Base-by-base conservation (phyloP, 2,888 invertebrate species). In the Slavum lentiscoides region DNA sequence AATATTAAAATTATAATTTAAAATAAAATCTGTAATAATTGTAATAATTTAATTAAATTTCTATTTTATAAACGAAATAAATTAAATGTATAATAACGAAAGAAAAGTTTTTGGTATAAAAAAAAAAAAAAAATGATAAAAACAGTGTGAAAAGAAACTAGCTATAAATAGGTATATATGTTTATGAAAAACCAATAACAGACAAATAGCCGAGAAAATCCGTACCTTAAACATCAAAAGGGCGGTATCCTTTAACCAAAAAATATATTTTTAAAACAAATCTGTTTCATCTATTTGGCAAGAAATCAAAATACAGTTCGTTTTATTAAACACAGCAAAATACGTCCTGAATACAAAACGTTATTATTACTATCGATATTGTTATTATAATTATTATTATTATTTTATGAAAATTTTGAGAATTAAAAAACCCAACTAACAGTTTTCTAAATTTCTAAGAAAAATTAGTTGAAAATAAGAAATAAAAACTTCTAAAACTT, bases 261-360 rank as follows among this genome's bases (percentile, higher is more conserved):
- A 66, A 58, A 58, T n/a, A 6, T 74, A 37, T 55, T 37, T 74
- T 64, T 74, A 21, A 66, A 21, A 55, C 43, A 21, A 9, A 11
- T 55, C 74, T 64, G 17, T 6, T 74, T 66, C 53, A 39, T 55
- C 55, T 74, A 64, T 66, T 74, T 74, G 74, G 74, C 74, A 74
- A 55, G 55, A 64, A 74, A 74, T 74, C 74, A 74, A 30, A 30
- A 74, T 74, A 55, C 37, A 37, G 30, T 74, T 53, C 8, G 19
- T 74, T 64, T 19, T 30, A 74, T 53, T 37, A 64, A 64, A 74
- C 37, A 3, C 30, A 30, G 30, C 19, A 53, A 43, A 2, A 55
- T 64, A 64, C n/a, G 3, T 19, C 61, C 21, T 49, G 49, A 2
- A n/a, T n/a, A 74, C n/a, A 17, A 30, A 61, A 30, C 43, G 13